A percentile compares a stretch with the other conserved stretches of the same genome.
Conservation (phyloP, 2,113 vertebrate genomes). For the Chlamydotis undulata region DNA sequence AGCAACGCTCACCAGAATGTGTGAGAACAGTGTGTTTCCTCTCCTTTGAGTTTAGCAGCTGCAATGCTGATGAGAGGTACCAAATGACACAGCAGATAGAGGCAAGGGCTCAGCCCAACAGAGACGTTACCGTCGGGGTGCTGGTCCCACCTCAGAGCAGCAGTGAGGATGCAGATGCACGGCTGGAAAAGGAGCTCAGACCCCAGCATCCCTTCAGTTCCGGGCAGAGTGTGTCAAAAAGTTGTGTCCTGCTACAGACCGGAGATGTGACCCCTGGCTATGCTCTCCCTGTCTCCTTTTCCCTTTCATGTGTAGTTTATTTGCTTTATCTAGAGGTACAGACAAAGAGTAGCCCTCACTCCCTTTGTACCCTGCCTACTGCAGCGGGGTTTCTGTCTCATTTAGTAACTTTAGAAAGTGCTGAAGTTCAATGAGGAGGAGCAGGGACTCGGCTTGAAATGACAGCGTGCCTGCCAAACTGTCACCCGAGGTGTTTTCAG, state of each 20-base stretch:
- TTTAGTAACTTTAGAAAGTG: slow-evolving; percentile 30
- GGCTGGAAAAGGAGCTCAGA: neutral
- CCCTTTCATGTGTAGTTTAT: neutral
- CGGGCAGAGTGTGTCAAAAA: neutral
- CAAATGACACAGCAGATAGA: neutral
- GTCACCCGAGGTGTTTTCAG: slow-evolving; percentile 53
- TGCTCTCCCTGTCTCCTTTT: accelerated
- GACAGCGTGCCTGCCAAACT: slow-evolving; percentile 42
- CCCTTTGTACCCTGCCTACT: neutral
- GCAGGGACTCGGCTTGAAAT: slow-evolving; percentile 43
- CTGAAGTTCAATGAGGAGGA: slow-evolving; percentile 45
- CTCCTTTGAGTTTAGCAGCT: neutral
- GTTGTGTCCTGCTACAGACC: neutral
- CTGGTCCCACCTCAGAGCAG: too few relatives aligned
- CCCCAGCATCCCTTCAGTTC: neutral
- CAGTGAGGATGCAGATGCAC: neutral
- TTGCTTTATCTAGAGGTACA: neutral
- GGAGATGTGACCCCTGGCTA: neutral
- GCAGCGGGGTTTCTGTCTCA: slow-evolving; percentile 5
- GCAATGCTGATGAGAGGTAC: neutral
- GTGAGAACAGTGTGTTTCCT: neutral
- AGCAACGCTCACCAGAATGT: accelerated
- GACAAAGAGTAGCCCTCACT: neutral
- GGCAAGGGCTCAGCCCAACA: neutral
- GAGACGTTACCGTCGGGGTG: neutral